These are phyloP conservation scores for Drosophila ogumai DNA, from an alignment of 1,140 invertebrate species.

Conservation along the genomic window DNA sequence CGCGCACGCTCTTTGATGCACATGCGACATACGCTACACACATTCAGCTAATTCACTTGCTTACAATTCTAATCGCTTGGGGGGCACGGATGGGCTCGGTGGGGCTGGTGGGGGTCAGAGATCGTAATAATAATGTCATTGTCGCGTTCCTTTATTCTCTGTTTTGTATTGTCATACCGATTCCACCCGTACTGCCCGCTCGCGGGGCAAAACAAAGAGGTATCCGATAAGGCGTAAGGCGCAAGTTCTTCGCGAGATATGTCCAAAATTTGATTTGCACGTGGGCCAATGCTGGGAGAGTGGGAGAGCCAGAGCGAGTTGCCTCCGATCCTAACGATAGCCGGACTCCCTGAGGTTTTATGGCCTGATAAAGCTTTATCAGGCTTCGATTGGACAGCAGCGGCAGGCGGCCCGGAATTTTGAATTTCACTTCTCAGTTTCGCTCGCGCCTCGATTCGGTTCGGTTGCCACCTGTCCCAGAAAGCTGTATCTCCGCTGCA, in stretches of 20 bases:
- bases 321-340: conserved; percentile 1
- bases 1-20: conserved; percentile 37
- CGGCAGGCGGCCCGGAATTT: conserved; percentile 19
- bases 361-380: conserved; percentile 67
- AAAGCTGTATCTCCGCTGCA: neutral
- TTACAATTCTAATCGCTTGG: conserved; percentile 72
- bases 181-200: neutral
- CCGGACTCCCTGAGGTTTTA: conserved; percentile 27
- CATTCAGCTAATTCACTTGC: conserved; percentile 65
- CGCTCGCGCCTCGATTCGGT: conserved; percentile 60
- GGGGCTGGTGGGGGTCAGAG: conserved; percentile 10
- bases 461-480: conserved; percentile 11
- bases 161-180: conserved; percentile 51
- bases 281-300: conserved; percentile 25
- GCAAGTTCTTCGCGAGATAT: neutral
- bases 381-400: conserved; percentile 48
- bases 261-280: conserved; percentile 37
- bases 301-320: neutral
- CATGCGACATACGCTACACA: conserved; percentile 47
- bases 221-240: conserved; percentile 2
- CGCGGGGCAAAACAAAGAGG: conserved; percentile 18
- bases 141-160: conserved; percentile 68
- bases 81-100: neutral
- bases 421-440: conserved; percentile 61
- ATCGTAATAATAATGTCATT: conserved; percentile 79